Base-by-base conservation (phyloP, 2,888 invertebrate genomes). In the Harpagoxenus sublaevis region DNA sequence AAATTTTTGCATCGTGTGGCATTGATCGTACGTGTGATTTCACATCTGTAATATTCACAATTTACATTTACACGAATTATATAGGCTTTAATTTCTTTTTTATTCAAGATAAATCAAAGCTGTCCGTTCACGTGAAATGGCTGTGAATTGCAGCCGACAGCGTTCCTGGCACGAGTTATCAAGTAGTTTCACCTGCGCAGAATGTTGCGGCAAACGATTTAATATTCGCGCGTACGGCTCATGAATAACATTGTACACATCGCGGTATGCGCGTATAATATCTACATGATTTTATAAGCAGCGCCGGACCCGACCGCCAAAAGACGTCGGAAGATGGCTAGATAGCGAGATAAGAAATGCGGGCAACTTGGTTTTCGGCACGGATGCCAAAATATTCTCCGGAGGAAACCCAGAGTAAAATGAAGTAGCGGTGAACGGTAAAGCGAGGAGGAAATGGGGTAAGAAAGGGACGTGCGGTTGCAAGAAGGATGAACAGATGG, bases 261-360 rank as follows among this genome's bases (percentile, higher is more conserved):
- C 55, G 65, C 73, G 60, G 55, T 18, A 23, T 77, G 63, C 42
- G 79, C 45, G 62, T 31, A 48, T 31, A 48, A 75, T 63, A 68
- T 9, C 66, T 68, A 71, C 88, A 82, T 84, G 88, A 88, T 88
- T 84, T 86, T 65, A 71, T 83, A 77, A 81, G 65, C 66, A 31
- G 63, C 57, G 53, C 35, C 51, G 53, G 31, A 71, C 57, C 35
- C 8, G 42, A 71, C 12, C 60, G 63, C 48, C 51, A 42, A 35
- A 42, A 53, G 53, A 51, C 35, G 71, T 23, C 53, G 66, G 65
- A 23, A 39, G 79, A 62, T 65, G 51, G 63, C 45, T 42, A 73
- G 51, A 39, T 39, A 51, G 70, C 77, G 28, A 12, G 60, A 60
- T 23, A 53, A 70, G 70, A 70, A 70, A 79, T 60, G 48, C 48